Base-by-base conservation (phyloP, 2,888 invertebrate genomes). In the Lithodes maja region DNA sequence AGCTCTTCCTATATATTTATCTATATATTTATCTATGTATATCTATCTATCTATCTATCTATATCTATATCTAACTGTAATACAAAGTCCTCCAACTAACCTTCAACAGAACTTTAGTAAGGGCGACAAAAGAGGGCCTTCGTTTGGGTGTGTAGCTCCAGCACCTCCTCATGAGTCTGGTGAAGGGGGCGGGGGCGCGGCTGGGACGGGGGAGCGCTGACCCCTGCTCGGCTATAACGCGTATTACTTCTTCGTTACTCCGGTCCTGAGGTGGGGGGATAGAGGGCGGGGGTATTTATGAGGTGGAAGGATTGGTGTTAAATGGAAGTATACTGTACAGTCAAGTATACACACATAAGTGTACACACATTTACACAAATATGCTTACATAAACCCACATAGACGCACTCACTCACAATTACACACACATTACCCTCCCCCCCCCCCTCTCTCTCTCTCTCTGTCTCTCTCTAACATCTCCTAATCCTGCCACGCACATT, bases 131-230 rank as follows among this genome's bases (percentile, higher is more conserved):
- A 87, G 96, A 95, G 53, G 99, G 99, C 89, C 99, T 95, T 84
- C 95, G 95, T 68, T 95, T 94, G 0, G 97, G 96, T 92, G 97
- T 96, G 94, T 97, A 97, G 93, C 96, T 95, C 99, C 99, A 99
- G 94, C 99, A 99, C 92, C 95, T 95, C 92, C 96, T 95, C 99
- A 99, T 99, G 92, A 99, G 94, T 92, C 96, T 95, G 94, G 97
- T 98, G 93, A 99, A 95, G 92, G 97, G 96, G 93, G 98, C 97
- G 1, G 99, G 99, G 94, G 99, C 99, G 94, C 98, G 97, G 94
- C 98, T 98, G 0, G 99, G 99, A 91, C 97, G 96, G 94, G 98
- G 98, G 98, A 99, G 75, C 2, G 83, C 98, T 79, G 98, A 96
- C 86, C 97, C 97, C 84, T 98, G 98, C 93, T 97, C 97, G 92